Evolutionary conservation across 2,113 vertebrate species (phyloP), one percentile per base, ranked within the genome.

Genomic region (Hypomesus transpacificus): DNA sequence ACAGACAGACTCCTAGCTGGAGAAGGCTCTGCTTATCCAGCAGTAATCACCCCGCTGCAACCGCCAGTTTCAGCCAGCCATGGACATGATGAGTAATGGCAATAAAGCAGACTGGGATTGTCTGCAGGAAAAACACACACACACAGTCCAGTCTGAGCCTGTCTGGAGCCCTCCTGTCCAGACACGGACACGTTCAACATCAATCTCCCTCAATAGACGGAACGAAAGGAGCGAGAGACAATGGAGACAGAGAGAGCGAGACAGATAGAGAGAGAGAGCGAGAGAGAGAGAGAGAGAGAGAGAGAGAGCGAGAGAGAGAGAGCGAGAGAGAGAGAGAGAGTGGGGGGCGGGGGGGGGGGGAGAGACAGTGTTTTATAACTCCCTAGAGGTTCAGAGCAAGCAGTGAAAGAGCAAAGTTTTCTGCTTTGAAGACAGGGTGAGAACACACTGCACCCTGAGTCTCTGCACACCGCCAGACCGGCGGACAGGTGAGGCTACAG

Each of bases 21-120:
- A 31, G 28, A 31, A 31, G 21, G 51, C 66, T 24, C 66, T 57
- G 52, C 67, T 69, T 69, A 69, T 56, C 52, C 53, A 69, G 52
- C 67, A 69, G 67, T 69, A 57, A 69, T 69, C 67, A 52, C 67
- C 54, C 56, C 53, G 31, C 28, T 31, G 62, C 62, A 64, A 46
- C 28, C 34, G 28, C 62, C 34, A 20, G 62, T n/a, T 22, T 31
- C 62, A 39, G 28, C 34, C 53, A 69, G 54, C 21, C 67, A n/a
- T 56, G 67, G 67, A 69, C 67, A 57, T 26, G 26, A 69, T 69
- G 53, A 69, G 53, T 69, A 69, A 69, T 69, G 28, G 53, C 67
- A 24, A 69, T 13, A 39, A 56, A 58, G 57, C 51, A 26, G 52
- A 58, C 52, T 64, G 9, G 22, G 3, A 20, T n/a, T 20, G 26